Evolutionary conservation across 2,113 vertebrate genomes (phyloP), one percentile per base, ranked within the genome.

Genomic region (Emydura subglobosa): DNA sequence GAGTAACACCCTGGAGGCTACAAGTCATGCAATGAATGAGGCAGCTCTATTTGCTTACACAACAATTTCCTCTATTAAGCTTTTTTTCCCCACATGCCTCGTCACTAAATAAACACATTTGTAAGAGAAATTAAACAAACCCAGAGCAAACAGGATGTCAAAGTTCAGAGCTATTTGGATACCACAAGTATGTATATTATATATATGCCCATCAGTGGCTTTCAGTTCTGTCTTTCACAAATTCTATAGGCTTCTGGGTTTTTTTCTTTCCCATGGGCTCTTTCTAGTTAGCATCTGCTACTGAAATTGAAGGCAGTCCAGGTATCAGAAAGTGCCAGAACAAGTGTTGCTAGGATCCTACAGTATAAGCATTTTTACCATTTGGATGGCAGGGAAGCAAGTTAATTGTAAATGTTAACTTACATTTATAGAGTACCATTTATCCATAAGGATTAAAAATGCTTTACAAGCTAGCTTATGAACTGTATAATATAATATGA

Each of bases 281-380:
- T 49, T 72, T 25, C 59, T 34, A 78, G 92, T 81, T 86, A 91
- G 7, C n/a, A 81, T 11, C 51, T 83, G 79, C 14, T 29, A 51
- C 13, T 80, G 68, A 78, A 10, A 4, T 9, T 31, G 49, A 31
- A 16, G 74, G 12, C 53, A 82, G 53, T 3, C 34, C 68, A 7
- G 9, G 9, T 87, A 29, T 51, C 34, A 94, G n/a, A 85, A 91
- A 59, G 88, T 13, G 13, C 16, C 88, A 83, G 25, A 91, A 50
- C 80, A 90, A 94, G 89, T 29, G 44, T 55, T 88, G 53, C 49
- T 44, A 80, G 91, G 39, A 1, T 22, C 42, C 47, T 44, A 6
- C 10, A 17, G 5, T 6, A 61, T 21, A 88, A 78, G 59, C 21
- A 2, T 47, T 54, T 92, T 88, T 59, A 79, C 22, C 24, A 3